A percentile compares a stretch with the other conserved stretches of the same genome.
Conservation (phyloP, 1,140 invertebrate genomes). For the Orchestia grillus region DNA sequence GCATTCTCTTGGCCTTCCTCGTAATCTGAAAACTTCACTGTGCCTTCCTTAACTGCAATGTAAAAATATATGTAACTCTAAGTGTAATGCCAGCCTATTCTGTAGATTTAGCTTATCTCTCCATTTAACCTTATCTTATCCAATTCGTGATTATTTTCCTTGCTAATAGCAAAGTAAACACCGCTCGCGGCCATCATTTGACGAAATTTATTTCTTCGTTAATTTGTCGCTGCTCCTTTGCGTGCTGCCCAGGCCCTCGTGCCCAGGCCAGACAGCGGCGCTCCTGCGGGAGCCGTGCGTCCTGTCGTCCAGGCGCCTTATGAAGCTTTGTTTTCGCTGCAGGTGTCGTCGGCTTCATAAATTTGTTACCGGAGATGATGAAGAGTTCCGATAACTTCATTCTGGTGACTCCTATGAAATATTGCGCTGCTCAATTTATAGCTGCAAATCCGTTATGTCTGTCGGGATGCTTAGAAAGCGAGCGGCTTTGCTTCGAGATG, state of each 20-base stretch:
- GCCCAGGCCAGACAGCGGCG: neutral
- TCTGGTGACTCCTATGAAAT: conserved; percentile 13
- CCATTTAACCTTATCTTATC: neutral
- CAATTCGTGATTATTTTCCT: neutral
- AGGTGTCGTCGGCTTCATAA: conserved; percentile 8
- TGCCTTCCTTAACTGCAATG: too few species aligned
- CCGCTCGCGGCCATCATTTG: too few species aligned
- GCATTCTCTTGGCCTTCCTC: too few species aligned
- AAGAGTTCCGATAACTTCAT: conserved; percentile 28
- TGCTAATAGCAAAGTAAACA: neutral
- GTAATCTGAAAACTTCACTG: too few species aligned
- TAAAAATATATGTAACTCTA: too few species aligned
- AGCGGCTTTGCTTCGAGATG: neutral
- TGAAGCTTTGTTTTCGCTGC: conserved; percentile 22
- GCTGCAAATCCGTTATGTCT: neutral
- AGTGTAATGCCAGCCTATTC: too few species aligned
- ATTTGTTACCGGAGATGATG: conserved; percentile 31
- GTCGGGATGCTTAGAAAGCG: neutral
- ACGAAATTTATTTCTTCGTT: neutral
- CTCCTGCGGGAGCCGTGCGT: neutral
- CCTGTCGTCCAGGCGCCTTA: neutral
- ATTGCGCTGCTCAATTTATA: neutral
- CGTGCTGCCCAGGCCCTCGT: neutral
- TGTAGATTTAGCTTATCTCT: neutral
- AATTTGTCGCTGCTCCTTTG: neutral